Base-by-base conservation (phyloP, 2,113 vertebrate species). In the Ploceus nigricollis region DNA sequence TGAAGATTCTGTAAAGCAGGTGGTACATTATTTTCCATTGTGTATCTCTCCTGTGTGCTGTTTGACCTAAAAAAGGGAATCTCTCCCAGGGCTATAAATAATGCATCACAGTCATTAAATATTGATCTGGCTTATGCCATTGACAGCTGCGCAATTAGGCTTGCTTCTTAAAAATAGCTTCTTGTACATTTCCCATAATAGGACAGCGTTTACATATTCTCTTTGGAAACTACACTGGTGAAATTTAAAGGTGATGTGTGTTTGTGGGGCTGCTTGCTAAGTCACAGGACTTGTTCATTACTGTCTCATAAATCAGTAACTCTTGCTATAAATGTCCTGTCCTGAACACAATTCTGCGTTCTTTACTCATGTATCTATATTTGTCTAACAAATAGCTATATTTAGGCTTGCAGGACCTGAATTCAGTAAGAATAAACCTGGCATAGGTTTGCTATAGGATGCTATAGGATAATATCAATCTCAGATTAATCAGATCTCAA, bases 61-160 rank as follows among this genome's bases (percentile, higher is more conserved):
- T 91, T 93, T 93, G 86, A 91, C 92, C 73, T 97, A 95, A 89
- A 94, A 97, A 96, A 80, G 73, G 76, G 84, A 96, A 86, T 96
- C 73, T 97, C 97, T 96, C 87, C 48, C 68, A 90, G 94, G 89
- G 68, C 83, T 94, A 97, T 98, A 97, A 98, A 98, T 98, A 98
- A 98, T 98, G 84, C 91, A 98, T 90, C 82, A 73, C 4, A 97
- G 89, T 96, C 92, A 98, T 98, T 97, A 98, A 97, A 97, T 98
- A 98, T 98, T 98, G 98, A 98, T 97, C 95, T 75, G 70, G 81
- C 65, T 97, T 96, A 91, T 97, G 96, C 86, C 96, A 97, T 96
- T 96, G 70, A 96, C 97, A 94, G 93, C 83, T 97, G 79, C 14
- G 51, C 82, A 98, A 93, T 96, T 97, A 97, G 76, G 53, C 92